These are phyloP conservation scores for Lagopus leucura DNA, from an alignment of 2,113 vertebrate species.

Conservation along the genomic window DNA sequence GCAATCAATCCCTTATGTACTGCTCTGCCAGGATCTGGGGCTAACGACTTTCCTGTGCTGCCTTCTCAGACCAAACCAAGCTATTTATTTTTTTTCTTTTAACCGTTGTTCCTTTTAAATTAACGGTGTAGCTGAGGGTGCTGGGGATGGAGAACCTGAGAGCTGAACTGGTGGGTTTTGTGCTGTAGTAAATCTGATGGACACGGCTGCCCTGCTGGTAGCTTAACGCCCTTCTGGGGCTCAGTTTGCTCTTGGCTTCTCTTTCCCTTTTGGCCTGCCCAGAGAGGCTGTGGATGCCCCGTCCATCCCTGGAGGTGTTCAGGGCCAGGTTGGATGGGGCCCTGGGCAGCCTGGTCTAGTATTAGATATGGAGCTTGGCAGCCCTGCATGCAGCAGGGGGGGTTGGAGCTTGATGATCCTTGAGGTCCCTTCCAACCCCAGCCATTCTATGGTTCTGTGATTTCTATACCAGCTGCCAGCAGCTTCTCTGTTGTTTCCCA, in stretches of 20 bases:
- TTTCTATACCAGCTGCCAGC: background rate
- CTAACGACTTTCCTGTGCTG: background rate
- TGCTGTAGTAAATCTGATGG: accelerated
- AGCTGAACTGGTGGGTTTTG: background rate
- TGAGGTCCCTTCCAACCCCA: too few species aligned
- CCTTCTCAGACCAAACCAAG: background rate
- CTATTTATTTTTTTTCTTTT: background rate
- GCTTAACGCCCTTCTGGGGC: background rate
- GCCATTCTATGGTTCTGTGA: too few species aligned
- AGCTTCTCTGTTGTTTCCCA: background rate
- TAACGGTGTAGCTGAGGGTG: accelerated
- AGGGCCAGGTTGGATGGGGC: too few species aligned
- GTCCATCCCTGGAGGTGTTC: too few species aligned
- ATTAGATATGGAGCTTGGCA: too few species aligned
- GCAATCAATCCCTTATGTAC: constrained; percentile 43
- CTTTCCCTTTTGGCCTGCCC: background rate
- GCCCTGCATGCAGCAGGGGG: too few species aligned
- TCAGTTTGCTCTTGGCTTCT: accelerated
- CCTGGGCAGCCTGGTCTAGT: too few species aligned
- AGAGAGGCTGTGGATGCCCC: too few species aligned
- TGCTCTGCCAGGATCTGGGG: background rate
- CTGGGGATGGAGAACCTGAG: background rate
- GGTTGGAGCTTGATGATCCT: too few species aligned
- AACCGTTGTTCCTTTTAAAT: background rate
- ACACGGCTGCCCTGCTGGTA: background rate